Evolutionary conservation across 2,113 vertebrate species (phyloP), one percentile per base, ranked within the genome.

Genomic region (Hemibagrus wyckioides): DNA sequence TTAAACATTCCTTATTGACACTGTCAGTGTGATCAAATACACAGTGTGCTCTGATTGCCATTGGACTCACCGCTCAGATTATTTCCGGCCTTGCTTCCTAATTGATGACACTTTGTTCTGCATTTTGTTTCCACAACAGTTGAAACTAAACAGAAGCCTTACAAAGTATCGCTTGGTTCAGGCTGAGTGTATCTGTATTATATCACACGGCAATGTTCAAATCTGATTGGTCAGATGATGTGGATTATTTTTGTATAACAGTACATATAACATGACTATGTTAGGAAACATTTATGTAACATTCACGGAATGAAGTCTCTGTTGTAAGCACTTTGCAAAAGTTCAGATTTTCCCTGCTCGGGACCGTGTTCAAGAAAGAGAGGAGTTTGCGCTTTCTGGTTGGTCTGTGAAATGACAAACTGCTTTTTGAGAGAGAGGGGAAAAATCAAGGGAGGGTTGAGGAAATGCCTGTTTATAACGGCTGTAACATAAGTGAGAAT

Each of bases 1-100:
- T 89, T 90, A 90, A 89, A 91, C 88, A 80, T 85, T 83, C 59
- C 30, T 84, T 91, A 91, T 91, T 90, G 89, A 91, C 88, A 86
- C 75, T 87, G 91, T 90, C 88, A 79, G 84, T 57, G 75, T 90
- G 87, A 91, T 91, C 80, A 89, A 87, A 91, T 87, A 85, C 65
- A 76, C 63, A 85, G 84, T 80, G 73, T 81, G 57, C 87, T 87
- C 80, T 52, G 89, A 91, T 87, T 88, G 82, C 83, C 54, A 63
- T 76, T 65, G 85, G 85, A 44, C 69, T 56, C 56, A 82, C 80
- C 61, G 61, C 87, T 67, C 39, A 56, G 71, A 83, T 86, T 63
- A 85, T 88, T 82, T 88, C 85, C 52, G 73, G 61, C 87, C 88
- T 77, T 17, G 23, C 65, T 54, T 80, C 59, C 57, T 41, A 80